Percentiles rank a stretch among this genome's conserved stretches.
These are phyloP conservation scores for Chironomus riparius DNA, from an alignment of 2,888 invertebrate genomes.

Conservation along the genomic window DNA sequence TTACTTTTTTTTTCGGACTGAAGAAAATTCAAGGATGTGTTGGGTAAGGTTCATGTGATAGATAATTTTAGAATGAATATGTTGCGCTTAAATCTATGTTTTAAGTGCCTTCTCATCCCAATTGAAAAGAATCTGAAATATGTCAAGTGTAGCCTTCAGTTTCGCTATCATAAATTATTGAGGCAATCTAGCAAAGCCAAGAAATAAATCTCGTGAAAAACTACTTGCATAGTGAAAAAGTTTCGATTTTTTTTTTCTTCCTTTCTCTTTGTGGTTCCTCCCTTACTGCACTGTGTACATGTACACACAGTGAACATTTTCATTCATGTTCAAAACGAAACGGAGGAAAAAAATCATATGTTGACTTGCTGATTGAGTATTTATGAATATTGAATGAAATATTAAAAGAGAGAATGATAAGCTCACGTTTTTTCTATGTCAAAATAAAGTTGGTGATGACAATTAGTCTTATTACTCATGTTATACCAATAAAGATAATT, in stretches of 20 bases:
- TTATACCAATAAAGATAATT: too few relatives aligned
- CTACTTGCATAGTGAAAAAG: neutral
- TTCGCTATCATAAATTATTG: neutral
- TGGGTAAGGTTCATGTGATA: neutral
- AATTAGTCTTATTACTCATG: too few relatives aligned
- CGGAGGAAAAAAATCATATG: neutral
- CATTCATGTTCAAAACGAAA: neutral
- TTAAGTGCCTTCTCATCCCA: neutral
- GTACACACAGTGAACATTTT: neutral
- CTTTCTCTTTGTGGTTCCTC: neutral
- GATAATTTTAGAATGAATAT: neutral
- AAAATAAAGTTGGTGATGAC: too few relatives aligned
- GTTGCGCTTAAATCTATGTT: neutral
- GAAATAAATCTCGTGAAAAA: neutral
- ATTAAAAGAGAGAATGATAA: too few relatives aligned
- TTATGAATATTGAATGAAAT: neutral
- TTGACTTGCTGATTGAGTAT: neutral
- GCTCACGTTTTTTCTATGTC: too few relatives aligned
- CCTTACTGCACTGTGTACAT: neutral
- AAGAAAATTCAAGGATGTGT: neutral
- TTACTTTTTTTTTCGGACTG: too few relatives aligned
- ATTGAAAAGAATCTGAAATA: neutral
- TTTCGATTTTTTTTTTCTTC: neutral
- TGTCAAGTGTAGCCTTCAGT: neutral
- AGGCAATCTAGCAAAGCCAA: neutral